Evolutionary conservation across 2,113 vertebrate genomes (phyloP), one percentile per base, ranked within the genome.

Genomic region (Hystrix brachyura): DNA sequence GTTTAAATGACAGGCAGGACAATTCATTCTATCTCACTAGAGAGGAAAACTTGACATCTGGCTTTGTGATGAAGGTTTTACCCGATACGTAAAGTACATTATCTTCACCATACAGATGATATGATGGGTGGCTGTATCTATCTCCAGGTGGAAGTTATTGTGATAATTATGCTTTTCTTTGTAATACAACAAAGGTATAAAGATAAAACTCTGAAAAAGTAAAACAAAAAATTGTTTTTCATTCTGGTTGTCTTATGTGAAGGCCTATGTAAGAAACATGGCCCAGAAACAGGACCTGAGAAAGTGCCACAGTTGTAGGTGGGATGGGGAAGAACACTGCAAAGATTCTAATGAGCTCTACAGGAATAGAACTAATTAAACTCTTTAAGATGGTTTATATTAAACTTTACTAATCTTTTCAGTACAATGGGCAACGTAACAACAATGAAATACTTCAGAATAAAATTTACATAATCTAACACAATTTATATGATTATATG

Each of bases 401-500:
- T 62, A 74, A 91, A 34, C 43, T 88, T 90, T 81, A 89, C 46
- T 78, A 86, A 32, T 85, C 65, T 76, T 46, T 67, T 65, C 32
- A 27, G 8, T 71, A 46, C 1, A 65, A 96, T 19, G 2, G 19
- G 34, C 59, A 91, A 93, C 5, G 43, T 7, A 62, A 59, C 7
- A 79, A 34, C 76, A 46, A 53, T 10, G 46, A 43, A 91, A 79
- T 81, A 79, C 11, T 27, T 21, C 23, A 60, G 78, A 96, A 81
- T 79, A 65, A 91, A 69, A 79, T 71, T 76, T 48, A 91, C 3
- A 84, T 6, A 55, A 11, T 87, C 65, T 67, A 91, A 95, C 29
- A 46, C 60, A 80, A 80, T 57, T 82, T 82, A 82, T 67, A 29
- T 71, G 25, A 94, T 53, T 86, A 89, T 80, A 34, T 88, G 60